Conservation (phyloP, 1,140 invertebrate genomes). For the Pachyrhynchus sulphureomaculatus region DNA sequence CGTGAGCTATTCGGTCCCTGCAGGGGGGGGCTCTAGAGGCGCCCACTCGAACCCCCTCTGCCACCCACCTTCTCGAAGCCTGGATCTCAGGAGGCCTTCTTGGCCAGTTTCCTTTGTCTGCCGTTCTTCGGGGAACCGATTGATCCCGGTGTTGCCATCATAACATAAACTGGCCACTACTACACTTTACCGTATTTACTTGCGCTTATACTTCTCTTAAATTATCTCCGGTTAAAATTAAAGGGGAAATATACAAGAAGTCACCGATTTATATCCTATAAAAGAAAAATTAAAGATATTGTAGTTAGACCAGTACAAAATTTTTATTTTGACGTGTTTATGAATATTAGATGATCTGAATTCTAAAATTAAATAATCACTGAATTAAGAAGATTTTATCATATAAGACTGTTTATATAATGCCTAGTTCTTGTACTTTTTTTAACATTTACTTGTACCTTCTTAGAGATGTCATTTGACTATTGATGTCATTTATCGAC, state of each 20-base stretch:
- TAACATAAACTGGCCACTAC: conserved; percentile 43
- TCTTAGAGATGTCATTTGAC: no score
- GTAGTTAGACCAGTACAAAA: no score
- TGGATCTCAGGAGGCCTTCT: conserved; percentile 43
- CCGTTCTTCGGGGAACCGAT: conserved; percentile 50
- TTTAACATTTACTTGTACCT: no score
- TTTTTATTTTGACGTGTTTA: no score
- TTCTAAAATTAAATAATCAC: no score
- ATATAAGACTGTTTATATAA: no score
- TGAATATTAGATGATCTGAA: no score
- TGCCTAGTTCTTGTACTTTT: no score
- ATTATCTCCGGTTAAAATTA: conserved; percentile 1
- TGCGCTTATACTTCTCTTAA: not conserved
- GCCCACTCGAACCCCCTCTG: conserved; percentile 20
- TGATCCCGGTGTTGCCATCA: conserved; percentile 44
- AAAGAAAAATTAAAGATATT: no score
- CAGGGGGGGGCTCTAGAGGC: conserved; percentile 31
- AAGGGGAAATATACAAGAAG: not conserved
- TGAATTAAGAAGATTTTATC: no score
- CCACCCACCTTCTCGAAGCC: conserved; percentile 38
- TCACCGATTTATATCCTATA: no score
- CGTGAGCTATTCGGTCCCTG: conserved; percentile 50
- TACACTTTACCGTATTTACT: conserved; percentile 26
- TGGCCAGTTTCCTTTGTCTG: conserved; percentile 48
- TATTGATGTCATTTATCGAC: no score